These are phyloP conservation scores for Amblyjoppa fuscipennis DNA, from an alignment of 2,888 invertebrate genomes.

Conservation along the genomic window DNA sequence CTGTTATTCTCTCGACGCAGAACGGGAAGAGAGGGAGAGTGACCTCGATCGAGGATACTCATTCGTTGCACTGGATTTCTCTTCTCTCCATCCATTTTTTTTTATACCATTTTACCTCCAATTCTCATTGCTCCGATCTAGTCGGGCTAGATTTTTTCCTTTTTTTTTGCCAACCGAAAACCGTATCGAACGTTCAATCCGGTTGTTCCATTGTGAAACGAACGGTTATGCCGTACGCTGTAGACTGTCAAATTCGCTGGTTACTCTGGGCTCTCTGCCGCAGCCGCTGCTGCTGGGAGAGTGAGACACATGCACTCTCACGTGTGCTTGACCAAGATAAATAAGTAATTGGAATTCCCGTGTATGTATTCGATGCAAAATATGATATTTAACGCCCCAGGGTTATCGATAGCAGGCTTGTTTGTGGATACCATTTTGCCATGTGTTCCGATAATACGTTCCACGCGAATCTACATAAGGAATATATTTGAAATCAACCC, in stretches of 20 bases:
- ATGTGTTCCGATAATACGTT: background rate
- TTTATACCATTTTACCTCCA: slow-evolving; percentile 22
- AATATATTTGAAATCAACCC: background rate
- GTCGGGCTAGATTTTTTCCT: slow-evolving; percentile 58
- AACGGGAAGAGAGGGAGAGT: slow-evolving; percentile 31
- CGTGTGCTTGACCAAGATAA: slow-evolving; percentile 40
- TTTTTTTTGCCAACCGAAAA: slow-evolving; percentile 45
- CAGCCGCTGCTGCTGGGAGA: background rate
- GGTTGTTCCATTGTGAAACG: slow-evolving; percentile 53
- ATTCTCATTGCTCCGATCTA: slow-evolving; percentile 49
- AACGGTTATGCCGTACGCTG: slow-evolving; percentile 44
- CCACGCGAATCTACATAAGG: background rate
- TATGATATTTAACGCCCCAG: slow-evolving; percentile 22
- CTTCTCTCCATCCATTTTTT: slow-evolving; percentile 55
- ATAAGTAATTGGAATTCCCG: slow-evolving; percentile 50
- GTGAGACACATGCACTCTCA: background rate
- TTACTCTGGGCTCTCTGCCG: background rate
- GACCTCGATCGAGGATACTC: slow-evolving; percentile 49
- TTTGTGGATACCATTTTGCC: slow-evolving; percentile 3
- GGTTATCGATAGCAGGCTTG: background rate
- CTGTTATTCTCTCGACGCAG: slow-evolving; percentile 59
- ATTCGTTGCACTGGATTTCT: slow-evolving; percentile 57
- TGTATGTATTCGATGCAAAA: slow-evolving; percentile 17
- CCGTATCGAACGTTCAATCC: slow-evolving; percentile 51
- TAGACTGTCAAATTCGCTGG: slow-evolving; percentile 38